Evolutionary conservation across 1,140 invertebrate genomes (phyloP).

Genomic region (Ceratina japonica): DNA sequence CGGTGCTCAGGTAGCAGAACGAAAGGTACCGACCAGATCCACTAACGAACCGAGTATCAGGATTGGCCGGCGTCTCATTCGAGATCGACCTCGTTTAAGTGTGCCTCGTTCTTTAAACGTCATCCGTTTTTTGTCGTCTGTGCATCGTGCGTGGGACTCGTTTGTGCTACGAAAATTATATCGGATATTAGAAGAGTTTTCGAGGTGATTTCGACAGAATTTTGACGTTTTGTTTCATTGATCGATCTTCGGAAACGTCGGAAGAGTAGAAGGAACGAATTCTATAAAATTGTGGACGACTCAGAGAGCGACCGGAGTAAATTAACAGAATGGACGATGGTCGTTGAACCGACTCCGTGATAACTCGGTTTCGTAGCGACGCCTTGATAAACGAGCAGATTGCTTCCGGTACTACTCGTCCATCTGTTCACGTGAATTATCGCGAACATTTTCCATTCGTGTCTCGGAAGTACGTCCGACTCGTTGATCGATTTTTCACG

Average conservation of each 20-base stretch:
- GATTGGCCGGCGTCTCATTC: constrained; percentile 41
- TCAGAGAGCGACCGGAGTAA: not conserved
- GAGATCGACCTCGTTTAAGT: constrained; percentile 54
- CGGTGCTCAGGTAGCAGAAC: constrained; percentile 51
- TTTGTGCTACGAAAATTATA: too few relatives aligned
- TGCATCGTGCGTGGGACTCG: not conserved
- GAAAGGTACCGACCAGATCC: constrained; percentile 28
- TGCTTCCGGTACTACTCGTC: constrained; percentile 31
- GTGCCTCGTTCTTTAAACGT: not conserved
- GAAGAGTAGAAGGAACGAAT: too few relatives aligned
- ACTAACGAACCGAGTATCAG: constrained; percentile 46
- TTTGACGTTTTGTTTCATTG: too few relatives aligned
- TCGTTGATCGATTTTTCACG: not conserved
- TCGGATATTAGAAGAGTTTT: too few relatives aligned
- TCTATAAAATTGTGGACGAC: too few relatives aligned
- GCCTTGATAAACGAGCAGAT: constrained; percentile 32
- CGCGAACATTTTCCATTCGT: not conserved
- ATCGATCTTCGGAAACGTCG: too few relatives aligned
- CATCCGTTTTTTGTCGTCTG: too few relatives aligned
- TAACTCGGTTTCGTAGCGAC: constrained; percentile 44
- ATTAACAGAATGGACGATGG: constrained; percentile 26
- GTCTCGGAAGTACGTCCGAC: not conserved
- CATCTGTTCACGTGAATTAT: constrained; percentile 38
- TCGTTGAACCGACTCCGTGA: constrained; percentile 42
- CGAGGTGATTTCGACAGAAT: too few relatives aligned